Evolutionary conservation across 2,888 invertebrate genomes (phyloP), one percentile per base, ranked within the genome.

Genomic region (Noctua janthina): DNA sequence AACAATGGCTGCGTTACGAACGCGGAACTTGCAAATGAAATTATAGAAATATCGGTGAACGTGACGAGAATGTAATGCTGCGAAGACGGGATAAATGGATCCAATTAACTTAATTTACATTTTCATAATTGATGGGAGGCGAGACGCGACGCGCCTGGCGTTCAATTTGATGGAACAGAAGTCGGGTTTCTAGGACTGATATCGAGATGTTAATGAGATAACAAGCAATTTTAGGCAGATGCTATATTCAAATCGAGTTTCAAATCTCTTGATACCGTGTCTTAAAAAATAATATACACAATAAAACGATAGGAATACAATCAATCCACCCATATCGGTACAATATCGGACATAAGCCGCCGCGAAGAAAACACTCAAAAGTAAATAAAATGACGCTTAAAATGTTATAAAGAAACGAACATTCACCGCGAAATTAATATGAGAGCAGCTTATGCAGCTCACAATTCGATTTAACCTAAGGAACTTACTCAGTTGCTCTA

Each of bases 21-120:
- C 68, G 70, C 46, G 76, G 46, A 77, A 88, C 88, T 88, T 78
- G 79, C 56, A 72, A 87, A 87, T 83, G 75, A 74, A 77, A 78
- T 86, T 81, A 85, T 81, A 87, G 76, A 76, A 81, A 81, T 87
- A 85, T 85, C 68, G 85, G 74, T 43, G 54, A 62, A 87, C 85
- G 85, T 85, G 87, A 87, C 74, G 71, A 51, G 87, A 87, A 85
- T 85, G 64, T 74, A 59, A 71, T 64, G 20, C 23, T 39, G 13
- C 6, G 29, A 54, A 70, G 39, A 74, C 74, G n/a, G 66, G 66
- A 69, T 81, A 66, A 85, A 85, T 84, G 80, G 49, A 43, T 59
- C 43, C 68, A 74, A 87, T 84, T 84, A 87, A 81, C 49, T 77
- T 75, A 76, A 80, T 85, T 85, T 74, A 75, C 75, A 76, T 77